Conservation (phyloP, 2,797 vertebrate species). For the Aulostomus chinensis region DNA sequence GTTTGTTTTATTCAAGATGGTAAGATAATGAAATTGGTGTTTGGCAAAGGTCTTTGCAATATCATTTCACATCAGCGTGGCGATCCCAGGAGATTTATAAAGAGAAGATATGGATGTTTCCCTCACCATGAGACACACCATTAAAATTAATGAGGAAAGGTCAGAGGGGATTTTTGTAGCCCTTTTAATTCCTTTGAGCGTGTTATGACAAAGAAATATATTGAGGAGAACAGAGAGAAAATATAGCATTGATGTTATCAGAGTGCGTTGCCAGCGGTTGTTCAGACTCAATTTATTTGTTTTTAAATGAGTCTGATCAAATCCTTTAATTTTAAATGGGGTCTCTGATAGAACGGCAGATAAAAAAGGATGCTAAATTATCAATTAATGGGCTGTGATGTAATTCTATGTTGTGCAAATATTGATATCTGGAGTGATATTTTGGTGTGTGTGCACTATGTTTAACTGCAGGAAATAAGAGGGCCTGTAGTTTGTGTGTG, state of each 20-base stretch:
- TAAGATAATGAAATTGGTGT: conserved; percentile 60
- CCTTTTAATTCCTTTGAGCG: conserved; percentile 40
- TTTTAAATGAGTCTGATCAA: conserved; percentile 40
- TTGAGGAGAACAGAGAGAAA: conserved; percentile 34
- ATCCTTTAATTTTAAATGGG: conserved; percentile 44
- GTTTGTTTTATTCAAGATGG: conserved; percentile 53
- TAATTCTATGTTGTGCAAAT: conserved; percentile 43
- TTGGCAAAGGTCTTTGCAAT: conserved; percentile 64
- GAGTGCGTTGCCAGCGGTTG: conserved; percentile 44
- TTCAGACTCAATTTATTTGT: conserved; percentile 41
- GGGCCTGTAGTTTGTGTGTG: too few relatives aligned
- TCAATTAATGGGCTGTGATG: conserved; percentile 35
- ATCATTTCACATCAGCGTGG: conserved; percentile 48
- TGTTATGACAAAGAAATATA: conserved; percentile 54
- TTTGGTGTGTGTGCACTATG: background rate
- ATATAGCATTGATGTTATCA: conserved; percentile 55
- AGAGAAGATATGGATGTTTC: conserved; percentile 50
- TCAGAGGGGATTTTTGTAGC: conserved; percentile 31
- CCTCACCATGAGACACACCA: conserved; percentile 34
- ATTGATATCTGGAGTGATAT: conserved; percentile 13
- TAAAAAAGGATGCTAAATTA: conserved; percentile 42
- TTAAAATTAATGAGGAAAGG: conserved; percentile 65
- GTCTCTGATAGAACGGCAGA: conserved; percentile 36
- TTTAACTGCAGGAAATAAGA: background rate
- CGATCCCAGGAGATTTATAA: conserved; percentile 58